A percentile compares a stretch with the other conserved stretches of the same genome.
Conservation (phyloP, 1,140 invertebrate species). For the Bicyclus anynana region DNA sequence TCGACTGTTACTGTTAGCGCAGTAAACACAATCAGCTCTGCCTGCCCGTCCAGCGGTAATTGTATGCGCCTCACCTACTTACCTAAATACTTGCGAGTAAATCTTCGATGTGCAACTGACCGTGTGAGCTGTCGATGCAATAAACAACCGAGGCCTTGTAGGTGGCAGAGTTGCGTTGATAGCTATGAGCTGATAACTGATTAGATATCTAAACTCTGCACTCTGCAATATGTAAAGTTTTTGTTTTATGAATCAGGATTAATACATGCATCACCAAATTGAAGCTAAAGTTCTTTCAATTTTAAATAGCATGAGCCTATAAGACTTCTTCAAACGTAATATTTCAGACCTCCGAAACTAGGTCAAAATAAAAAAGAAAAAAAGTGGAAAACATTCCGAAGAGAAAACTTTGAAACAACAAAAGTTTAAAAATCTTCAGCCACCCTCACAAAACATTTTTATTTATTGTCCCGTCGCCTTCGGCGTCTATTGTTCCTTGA, state of each 20-base stretch:
- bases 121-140: conserved; percentile 15
- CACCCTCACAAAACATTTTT: background rate
- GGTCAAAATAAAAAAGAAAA: background rate
- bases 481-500: background rate
- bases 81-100: conserved; percentile 1
- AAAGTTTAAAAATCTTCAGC: background rate
- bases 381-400: background rate
- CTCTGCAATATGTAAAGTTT: conserved; percentile 44
- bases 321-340: background rate
- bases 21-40: conserved; percentile 37
- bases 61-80: conserved; percentile 1
- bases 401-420: background rate
- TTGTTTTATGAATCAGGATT: conserved; percentile 12
- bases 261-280: background rate
- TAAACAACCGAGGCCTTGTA: conserved; percentile 39
- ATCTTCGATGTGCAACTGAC: conserved; percentile 10
- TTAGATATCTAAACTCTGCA: conserved; percentile 60
- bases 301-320: too few relatives aligned
- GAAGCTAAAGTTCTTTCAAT: too few relatives aligned
- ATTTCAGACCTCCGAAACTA: background rate
- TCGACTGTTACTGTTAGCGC: conserved; percentile 45
- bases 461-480: background rate
- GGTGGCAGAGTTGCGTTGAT: conserved; percentile 59
- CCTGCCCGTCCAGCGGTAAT: conserved; percentile 27
- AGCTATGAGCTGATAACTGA: conserved; percentile 68